These are phyloP conservation scores for Trochalopteron elliotii DNA, from an alignment of 2,113 vertebrate genomes.

Conservation along the genomic window DNA sequence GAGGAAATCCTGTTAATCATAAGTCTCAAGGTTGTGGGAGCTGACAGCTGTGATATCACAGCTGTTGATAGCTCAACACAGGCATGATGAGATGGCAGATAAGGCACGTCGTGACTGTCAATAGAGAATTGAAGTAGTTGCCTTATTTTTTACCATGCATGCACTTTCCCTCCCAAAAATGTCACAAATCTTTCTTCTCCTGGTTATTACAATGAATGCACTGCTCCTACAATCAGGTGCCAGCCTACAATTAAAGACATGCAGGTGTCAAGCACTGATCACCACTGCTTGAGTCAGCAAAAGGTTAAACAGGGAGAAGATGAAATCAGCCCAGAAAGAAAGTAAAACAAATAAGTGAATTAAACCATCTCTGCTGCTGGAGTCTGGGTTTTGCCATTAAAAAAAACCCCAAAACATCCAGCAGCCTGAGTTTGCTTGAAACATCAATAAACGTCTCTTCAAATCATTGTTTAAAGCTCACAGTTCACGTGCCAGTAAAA, in stretches of 20 bases:
- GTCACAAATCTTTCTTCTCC: conserved; percentile 12
- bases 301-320: neutral
- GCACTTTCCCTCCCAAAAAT: neutral
- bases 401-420: neutral
- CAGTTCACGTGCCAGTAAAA: neutral
- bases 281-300: neutral
- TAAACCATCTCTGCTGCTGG: neutral
- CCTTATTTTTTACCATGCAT: neutral
- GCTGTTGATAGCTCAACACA: neutral
- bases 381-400: neutral
- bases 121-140: neutral
- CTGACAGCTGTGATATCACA: conserved; percentile 23
- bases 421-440: neutral
- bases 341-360: neutral
- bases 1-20: conserved; percentile 46
- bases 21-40: neutral
- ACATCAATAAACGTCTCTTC: conserved; percentile 1
- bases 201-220: neutral
- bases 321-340: neutral
- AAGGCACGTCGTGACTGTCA: neutral
- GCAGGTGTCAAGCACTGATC: neutral
- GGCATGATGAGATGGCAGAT: neutral
- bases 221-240: neutral
- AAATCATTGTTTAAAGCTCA: conserved; percentile 20
- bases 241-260: neutral